These are phyloP conservation scores for Eupithecia insigniata DNA, from an alignment of 2,888 invertebrate genomes.

Conservation along the genomic window DNA sequence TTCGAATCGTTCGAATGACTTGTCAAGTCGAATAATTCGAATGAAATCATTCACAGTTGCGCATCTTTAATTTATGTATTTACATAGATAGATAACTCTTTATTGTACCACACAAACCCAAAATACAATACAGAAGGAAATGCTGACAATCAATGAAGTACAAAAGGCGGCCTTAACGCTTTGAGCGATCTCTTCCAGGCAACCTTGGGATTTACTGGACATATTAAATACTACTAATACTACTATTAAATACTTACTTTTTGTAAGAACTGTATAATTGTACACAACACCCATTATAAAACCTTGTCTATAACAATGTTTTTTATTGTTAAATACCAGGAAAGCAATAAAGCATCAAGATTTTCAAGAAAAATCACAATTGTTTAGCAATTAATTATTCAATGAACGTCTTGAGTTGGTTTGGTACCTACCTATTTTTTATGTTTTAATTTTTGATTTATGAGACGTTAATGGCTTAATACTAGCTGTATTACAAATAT, in stretches of 20 bases:
- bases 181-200: too few relatives aligned
- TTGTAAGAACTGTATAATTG: not conserved
- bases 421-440: conserved; percentile 3
- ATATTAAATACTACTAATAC: too few relatives aligned
- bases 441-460: conserved; percentile 3
- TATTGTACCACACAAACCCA: too few relatives aligned
- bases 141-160: too few relatives aligned
- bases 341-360: not conserved
- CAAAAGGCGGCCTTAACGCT: too few relatives aligned
- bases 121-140: too few relatives aligned
- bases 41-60: too few relatives aligned
- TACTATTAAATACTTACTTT: not conserved
- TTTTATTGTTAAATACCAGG: not conserved
- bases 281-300: not conserved
- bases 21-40: too few relatives aligned
- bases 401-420: not conserved
- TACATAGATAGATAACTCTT: too few relatives aligned
- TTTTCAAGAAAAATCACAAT: not conserved
- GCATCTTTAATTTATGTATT: too few relatives aligned
- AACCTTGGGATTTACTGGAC: too few relatives aligned
- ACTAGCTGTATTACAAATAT: conserved; percentile 3
- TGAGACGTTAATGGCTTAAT: conserved; percentile 2
- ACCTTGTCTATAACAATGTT: not conserved
- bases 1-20: too few relatives aligned
- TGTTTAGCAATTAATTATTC: conserved; percentile 4